phyloP scores from a whole-genome alignment of 2,113 vertebrate genomes.

The Coptodon rendalli region DNA sequence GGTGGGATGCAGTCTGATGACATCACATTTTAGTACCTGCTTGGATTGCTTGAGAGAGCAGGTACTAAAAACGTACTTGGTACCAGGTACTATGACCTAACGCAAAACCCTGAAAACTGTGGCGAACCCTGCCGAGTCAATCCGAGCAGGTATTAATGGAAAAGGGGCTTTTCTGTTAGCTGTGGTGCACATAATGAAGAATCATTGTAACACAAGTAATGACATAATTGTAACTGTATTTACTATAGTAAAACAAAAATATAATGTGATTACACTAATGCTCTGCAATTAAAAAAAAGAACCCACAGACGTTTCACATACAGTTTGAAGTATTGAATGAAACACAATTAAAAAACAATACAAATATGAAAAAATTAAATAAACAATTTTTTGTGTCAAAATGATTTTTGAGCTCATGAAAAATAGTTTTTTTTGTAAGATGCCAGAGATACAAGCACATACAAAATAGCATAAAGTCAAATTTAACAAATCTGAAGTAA shows the following conservation, averaged over 20 bases:
- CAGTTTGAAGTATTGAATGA: background rate
- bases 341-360: background rate
- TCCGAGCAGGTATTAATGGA: background rate
- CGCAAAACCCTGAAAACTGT: background rate
- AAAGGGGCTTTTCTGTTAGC: background rate
- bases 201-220: background rate
- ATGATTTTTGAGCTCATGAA: background rate
- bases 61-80: background rate
- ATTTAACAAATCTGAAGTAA: background rate
- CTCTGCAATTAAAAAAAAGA: background rate
- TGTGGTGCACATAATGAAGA: background rate
- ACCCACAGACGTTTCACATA: background rate
- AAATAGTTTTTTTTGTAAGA: background rate
- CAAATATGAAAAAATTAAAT: background rate
- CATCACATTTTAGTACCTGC: background rate
- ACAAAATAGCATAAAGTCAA: background rate
- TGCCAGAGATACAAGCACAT: background rate
- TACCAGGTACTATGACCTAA: background rate
- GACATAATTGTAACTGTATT: background rate
- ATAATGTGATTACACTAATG: background rate
- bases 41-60: background rate
- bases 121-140: background rate
- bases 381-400: background rate
- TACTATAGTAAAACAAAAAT: background rate
- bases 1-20: background rate